A percentile compares a stretch with the other conserved stretches of the same genome.
phyloP scores from a whole-genome alignment of 2,888 invertebrate genomes.

The Poecilobothrus nobilitatus region DNA sequence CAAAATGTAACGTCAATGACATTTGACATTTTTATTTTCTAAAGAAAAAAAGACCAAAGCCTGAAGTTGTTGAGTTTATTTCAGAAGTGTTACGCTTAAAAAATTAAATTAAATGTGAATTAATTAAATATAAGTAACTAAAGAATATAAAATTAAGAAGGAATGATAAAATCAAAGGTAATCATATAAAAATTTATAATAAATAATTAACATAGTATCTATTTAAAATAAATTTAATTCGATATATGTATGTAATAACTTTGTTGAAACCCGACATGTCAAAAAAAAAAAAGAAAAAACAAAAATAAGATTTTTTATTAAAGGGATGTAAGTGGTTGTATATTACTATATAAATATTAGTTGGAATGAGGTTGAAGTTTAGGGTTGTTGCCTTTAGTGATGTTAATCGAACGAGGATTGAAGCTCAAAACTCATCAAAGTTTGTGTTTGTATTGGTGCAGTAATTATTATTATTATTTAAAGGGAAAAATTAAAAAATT shows the following conservation, averaged over 20 bases:
- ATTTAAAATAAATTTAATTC: no score
- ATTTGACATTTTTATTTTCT: not conserved
- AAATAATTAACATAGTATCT: no score
- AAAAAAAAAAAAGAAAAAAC: not conserved
- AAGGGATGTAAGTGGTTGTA: not conserved
- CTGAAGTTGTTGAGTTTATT: slow-evolving; percentile 4
- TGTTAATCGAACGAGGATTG: not conserved
- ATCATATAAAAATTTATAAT: not conserved
- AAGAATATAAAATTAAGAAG: not conserved
- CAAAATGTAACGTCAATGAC: not conserved
- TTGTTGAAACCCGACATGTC: not conserved
- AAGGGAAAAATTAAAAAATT: not conserved
- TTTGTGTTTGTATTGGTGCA: not conserved
- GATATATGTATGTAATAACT: not conserved
- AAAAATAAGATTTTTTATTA: not conserved
- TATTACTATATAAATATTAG: no score
- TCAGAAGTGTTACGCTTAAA: not conserved
- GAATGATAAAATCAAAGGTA: not conserved
- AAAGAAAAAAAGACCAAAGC: not conserved
- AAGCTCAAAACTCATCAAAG: not conserved
- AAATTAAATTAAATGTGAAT: slow-evolving; percentile 1
- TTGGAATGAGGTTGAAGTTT: not conserved
- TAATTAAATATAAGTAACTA: not conserved
- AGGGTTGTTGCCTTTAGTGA: slow-evolving; percentile 2
- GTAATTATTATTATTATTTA: not conserved